Evolutionary conservation across 2,797 vertebrate species (phyloP).

Genomic region (Sphaeramia orbicularis): DNA sequence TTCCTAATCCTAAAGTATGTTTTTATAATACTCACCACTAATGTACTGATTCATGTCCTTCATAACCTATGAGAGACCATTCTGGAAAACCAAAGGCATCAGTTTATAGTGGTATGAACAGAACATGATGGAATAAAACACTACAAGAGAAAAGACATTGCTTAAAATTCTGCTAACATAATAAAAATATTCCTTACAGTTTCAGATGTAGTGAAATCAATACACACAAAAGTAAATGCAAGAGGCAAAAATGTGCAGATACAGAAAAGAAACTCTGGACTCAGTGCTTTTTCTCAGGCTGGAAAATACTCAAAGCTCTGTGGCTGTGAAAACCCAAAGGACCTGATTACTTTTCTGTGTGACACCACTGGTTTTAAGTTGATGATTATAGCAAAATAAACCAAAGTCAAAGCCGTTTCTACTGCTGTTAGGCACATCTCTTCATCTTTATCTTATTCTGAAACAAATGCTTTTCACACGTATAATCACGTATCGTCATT

Average conservation of each 20-base stretch:
- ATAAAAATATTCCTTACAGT: not conserved
- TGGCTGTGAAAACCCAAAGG: not conserved
- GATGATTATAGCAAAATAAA: no score
- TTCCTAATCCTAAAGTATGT: no score
- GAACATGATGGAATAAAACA: not conserved
- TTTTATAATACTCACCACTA: no score
- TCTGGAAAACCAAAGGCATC: no score
- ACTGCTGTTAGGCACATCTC: no score
- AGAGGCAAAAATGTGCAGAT: slow-evolving; percentile 9
- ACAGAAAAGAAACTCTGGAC: not conserved
- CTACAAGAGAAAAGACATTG: no score
- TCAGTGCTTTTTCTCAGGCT: not conserved
- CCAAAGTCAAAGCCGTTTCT: no score
- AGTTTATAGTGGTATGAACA: not conserved
- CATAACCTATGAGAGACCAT: no score
- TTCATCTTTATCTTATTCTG: no score
- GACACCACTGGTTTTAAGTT: not conserved
- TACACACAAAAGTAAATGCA: not conserved
- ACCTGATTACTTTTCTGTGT: not conserved
- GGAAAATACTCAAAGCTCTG: not conserved
- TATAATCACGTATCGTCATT: no score
- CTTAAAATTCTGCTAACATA: not conserved
- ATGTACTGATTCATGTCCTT: no score
- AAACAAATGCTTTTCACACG: no score
- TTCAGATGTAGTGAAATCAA: slow-evolving; percentile 18